Evolutionary conservation across 2,797 vertebrate species (phyloP).

Genomic region (Dromococcyx pavoninus): DNA sequence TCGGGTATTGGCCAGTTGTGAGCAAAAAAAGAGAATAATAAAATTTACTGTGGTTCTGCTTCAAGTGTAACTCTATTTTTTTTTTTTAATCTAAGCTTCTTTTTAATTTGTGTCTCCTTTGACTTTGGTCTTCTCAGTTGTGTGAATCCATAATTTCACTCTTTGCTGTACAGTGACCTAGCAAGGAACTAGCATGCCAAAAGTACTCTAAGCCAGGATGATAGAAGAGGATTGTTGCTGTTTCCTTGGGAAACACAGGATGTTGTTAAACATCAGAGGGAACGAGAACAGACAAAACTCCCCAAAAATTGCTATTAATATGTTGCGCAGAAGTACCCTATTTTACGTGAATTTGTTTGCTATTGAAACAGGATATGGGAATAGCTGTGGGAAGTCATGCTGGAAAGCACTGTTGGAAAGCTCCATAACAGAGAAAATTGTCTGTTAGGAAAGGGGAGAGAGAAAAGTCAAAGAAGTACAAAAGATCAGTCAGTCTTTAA

Average conservation of each 20-base stretch:
- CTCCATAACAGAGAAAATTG: background rate
- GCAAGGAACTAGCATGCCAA: background rate
- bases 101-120: background rate
- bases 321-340: background rate
- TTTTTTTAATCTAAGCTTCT: background rate
- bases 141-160: background rate
- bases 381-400: constrained; percentile 23
- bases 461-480: background rate
- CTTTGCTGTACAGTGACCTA: background rate
- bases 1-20: background rate
- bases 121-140: background rate
- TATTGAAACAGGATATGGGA: background rate
- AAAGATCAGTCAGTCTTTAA: background rate
- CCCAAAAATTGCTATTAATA: background rate
- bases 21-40: background rate
- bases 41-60: background rate
- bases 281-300: background rate
- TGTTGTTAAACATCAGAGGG: background rate
- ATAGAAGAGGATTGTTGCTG: background rate
- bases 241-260: background rate
- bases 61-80: background rate
- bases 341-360: background rate
- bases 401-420: constrained; percentile 16
- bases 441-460: background rate
- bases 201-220: background rate